Conservation (phyloP, 2,888 invertebrate genomes). For the Drosophila kanekoi region DNA sequence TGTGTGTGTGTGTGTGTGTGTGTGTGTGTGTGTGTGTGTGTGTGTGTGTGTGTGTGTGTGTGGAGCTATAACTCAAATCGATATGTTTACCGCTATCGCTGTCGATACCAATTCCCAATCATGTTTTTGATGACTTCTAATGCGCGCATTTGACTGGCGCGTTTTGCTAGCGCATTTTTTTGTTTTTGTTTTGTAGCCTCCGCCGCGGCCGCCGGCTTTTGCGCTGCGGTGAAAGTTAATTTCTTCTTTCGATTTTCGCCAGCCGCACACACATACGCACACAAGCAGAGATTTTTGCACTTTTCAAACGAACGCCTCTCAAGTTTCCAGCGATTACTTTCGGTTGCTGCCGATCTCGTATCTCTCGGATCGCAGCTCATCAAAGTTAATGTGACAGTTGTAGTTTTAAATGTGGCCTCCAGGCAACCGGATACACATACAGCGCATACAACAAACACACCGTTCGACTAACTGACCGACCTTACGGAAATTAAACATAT, state of each 20-base stretch:
- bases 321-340: constrained; percentile 72
- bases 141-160: constrained; percentile 61
- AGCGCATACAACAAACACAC: constrained; percentile 6
- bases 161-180: constrained; percentile 38
- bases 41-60: constrained; percentile 3
- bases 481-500: constrained; percentile 35
- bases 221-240: constrained; percentile 65
- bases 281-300: constrained; percentile 48
- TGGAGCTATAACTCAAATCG: constrained; percentile 10
- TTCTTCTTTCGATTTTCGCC: constrained; percentile 74
- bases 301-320: constrained; percentile 67
- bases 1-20: not conserved
- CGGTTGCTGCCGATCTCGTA: constrained; percentile 44
- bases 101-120: constrained; percentile 30
- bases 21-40: not conserved
- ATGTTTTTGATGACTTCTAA: constrained; percentile 67
- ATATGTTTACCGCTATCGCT: constrained; percentile 20
- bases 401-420: constrained; percentile 48
- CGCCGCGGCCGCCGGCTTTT: constrained; percentile 5
- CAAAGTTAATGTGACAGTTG: constrained; percentile 78
- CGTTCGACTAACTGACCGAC: constrained; percentile 41
- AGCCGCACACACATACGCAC: constrained; percentile 41
- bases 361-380: constrained; percentile 66
- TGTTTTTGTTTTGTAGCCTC: constrained; percentile 10
- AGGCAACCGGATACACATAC: constrained; percentile 49